Evolutionary conservation across 2,888 invertebrate genomes (phyloP).

Genomic region (Dryocosmus kuriphilus): DNA sequence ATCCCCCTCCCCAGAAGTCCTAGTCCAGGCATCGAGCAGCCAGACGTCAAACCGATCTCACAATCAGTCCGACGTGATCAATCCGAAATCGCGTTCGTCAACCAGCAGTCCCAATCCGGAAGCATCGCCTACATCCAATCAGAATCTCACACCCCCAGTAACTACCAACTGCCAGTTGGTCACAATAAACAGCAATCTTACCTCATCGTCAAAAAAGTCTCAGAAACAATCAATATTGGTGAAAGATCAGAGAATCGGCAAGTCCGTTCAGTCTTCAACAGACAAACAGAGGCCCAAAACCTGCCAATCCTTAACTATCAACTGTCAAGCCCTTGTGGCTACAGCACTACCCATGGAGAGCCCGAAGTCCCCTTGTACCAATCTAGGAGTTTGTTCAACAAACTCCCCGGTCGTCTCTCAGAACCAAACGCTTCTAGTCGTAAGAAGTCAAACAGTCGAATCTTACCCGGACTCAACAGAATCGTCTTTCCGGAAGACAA

Average conservation of each 20-base stretch:
- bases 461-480: slow-evolving; percentile 65
- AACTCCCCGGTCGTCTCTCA: slow-evolving; percentile 59
- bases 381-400: slow-evolving; percentile 53
- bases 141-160: slow-evolving; percentile 27
- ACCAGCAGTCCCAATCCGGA: slow-evolving; percentile 52
- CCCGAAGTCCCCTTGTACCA: slow-evolving; percentile 57
- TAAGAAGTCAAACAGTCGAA: slow-evolving; percentile 63
- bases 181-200: slow-evolving; percentile 67
- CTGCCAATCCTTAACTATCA: slow-evolving; percentile 60
- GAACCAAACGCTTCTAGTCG: slow-evolving; percentile 58
- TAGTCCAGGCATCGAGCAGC: slow-evolving; percentile 53
- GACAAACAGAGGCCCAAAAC: slow-evolving; percentile 51
- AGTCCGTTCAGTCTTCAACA: background rate
- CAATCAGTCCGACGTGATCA: slow-evolving; percentile 52
- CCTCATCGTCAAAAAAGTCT: slow-evolving; percentile 69
- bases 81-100: slow-evolving; percentile 51
- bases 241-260: slow-evolving; percentile 42
- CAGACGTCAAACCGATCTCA: slow-evolving; percentile 45
- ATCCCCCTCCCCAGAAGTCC: slow-evolving; percentile 70
- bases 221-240: slow-evolving; percentile 50
- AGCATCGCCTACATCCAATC: slow-evolving; percentile 16
- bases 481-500: slow-evolving; percentile 58
- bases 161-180: slow-evolving; percentile 44
- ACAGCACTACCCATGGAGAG: slow-evolving; percentile 55
- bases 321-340: slow-evolving; percentile 59